Evolutionary conservation across 2,797 vertebrate species (phyloP).

Genomic region (Enteromius treurensis): DNA sequence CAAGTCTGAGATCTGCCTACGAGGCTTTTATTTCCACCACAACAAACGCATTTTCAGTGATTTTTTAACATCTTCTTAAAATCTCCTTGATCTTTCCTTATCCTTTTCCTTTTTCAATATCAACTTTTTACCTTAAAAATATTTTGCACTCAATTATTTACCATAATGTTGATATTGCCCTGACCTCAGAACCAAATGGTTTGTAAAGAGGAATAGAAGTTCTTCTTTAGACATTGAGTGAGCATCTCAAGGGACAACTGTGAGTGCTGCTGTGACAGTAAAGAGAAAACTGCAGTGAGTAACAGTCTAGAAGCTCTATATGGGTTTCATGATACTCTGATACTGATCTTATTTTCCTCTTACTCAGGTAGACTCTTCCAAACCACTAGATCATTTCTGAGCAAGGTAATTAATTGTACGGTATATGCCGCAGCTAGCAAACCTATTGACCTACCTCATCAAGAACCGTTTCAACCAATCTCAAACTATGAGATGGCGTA

Average conservation of each 20-base stretch:
- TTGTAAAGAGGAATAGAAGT: background rate
- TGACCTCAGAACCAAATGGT: background rate
- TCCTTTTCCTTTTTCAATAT: too few species aligned
- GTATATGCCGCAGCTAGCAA: constrained; percentile 23
- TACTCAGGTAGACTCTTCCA: constrained; percentile 5
- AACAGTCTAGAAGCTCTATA: background rate
- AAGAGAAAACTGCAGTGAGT: background rate
- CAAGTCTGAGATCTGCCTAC: background rate
- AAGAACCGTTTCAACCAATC: constrained; percentile 54
- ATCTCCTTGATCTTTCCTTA: background rate
- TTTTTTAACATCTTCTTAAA: background rate
- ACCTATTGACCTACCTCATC: constrained; percentile 45
- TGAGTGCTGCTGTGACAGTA: background rate
- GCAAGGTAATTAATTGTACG: constrained; percentile 14
- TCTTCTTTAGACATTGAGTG: background rate
- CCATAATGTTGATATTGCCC: background rate
- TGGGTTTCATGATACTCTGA: background rate
- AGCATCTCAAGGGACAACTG: background rate
- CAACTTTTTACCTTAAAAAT: background rate
- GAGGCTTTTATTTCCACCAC: background rate
- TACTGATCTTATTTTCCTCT: background rate
- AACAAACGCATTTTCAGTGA: background rate
- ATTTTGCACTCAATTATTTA: background rate
- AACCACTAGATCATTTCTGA: background rate
- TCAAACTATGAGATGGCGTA: constrained; percentile 55